Conservation (phyloP, 2,888 invertebrate genomes). For the Pandemis corylana region DNA sequence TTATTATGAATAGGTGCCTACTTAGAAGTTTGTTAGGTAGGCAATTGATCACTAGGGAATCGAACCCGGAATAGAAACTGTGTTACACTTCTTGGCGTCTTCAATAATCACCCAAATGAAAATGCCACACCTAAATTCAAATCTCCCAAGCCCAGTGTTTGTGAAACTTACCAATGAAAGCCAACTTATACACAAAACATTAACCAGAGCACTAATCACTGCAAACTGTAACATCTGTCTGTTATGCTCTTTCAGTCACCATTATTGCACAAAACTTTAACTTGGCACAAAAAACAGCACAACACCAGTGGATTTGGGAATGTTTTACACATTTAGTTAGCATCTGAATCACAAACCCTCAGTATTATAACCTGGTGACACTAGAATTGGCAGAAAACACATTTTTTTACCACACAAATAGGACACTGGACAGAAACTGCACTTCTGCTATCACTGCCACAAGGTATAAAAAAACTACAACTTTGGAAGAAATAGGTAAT, state of each 20-base stretch:
- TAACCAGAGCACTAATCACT: slow-evolving; percentile 39
- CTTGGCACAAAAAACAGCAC: slow-evolving; percentile 32
- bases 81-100: not conserved
- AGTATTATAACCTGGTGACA: slow-evolving; percentile 15
- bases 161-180: slow-evolving; percentile 29
- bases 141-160: slow-evolving; percentile 19
- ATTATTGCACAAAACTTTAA: slow-evolving; percentile 28
- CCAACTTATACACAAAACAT: slow-evolving; percentile 22
- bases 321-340: slow-evolving; percentile 24
- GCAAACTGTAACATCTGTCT: slow-evolving; percentile 33
- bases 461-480: slow-evolving; percentile 83
- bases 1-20: too few species aligned
- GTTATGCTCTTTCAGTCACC: slow-evolving; percentile 22
- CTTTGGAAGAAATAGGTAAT: slow-evolving; percentile 69
- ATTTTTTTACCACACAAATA: slow-evolving; percentile 30
- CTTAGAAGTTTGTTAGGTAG: not conserved
- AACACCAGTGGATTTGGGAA: slow-evolving; percentile 16
- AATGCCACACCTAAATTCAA: not conserved
- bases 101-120: not conserved
- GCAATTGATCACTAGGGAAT: not conserved
- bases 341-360: slow-evolving; percentile 16
- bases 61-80: not conserved
- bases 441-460: slow-evolving; percentile 68
- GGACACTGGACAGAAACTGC: slow-evolving; percentile 51
- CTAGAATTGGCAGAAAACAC: slow-evolving; percentile 26